Conservation (phyloP, 2,797 vertebrate species). For the Hippoglossus hippoglossus region DNA sequence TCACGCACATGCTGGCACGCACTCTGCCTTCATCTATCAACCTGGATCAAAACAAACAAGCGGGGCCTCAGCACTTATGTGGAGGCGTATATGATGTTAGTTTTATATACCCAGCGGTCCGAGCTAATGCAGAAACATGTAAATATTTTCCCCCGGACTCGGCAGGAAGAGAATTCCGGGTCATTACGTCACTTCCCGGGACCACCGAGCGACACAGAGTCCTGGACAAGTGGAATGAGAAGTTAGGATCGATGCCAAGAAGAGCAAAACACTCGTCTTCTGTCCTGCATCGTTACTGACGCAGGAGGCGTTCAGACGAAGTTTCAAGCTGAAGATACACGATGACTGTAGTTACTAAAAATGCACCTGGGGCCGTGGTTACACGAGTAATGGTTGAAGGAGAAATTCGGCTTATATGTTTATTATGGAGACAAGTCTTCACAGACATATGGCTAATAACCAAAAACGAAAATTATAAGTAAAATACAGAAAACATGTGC, state of each 20-base stretch:
- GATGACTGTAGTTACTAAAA: too few relatives aligned
- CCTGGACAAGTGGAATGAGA: not conserved
- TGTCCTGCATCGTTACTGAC: not conserved
- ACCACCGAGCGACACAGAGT: slow-evolving; percentile 37
- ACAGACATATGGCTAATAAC: too few relatives aligned
- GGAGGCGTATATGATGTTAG: slow-evolving; percentile 36
- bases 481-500: too few relatives aligned
- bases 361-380: too few relatives aligned
- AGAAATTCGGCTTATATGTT: too few relatives aligned
- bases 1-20: not conserved
- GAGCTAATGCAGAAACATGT: slow-evolving; percentile 44
- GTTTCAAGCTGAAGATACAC: too few relatives aligned
- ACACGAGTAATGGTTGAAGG: too few relatives aligned
- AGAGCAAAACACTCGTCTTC: not conserved
- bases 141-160: slow-evolving; percentile 51
- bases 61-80: slow-evolving; percentile 28
- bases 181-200: slow-evolving; percentile 26
- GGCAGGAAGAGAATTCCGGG: slow-evolving; percentile 28
- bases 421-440: too few relatives aligned
- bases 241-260: too few relatives aligned
- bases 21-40: slow-evolving; percentile 25
- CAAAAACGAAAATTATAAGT: too few relatives aligned
- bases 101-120: slow-evolving; percentile 47
- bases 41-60: slow-evolving; percentile 45
- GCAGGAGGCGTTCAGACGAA: not conserved